Conservation (phyloP, 2,113 vertebrate genomes). For the Tenrec ecaudatus region DNA sequence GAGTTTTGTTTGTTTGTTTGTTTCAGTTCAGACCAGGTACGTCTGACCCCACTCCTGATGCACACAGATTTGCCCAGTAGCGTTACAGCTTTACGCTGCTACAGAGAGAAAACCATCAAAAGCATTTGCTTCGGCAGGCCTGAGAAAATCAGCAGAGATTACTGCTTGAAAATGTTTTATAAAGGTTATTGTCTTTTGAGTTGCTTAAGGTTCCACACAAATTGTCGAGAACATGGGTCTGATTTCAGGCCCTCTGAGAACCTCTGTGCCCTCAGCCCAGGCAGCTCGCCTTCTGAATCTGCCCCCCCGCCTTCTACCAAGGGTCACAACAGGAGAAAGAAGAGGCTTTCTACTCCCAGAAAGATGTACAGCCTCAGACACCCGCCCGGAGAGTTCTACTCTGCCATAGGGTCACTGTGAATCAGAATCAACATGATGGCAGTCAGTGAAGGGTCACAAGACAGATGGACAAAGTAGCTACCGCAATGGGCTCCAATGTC, state of each 20-base stretch:
- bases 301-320: background rate
- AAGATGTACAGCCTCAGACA: too few relatives aligned
- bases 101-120: background rate
- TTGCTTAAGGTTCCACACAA: background rate
- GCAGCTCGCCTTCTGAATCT: background rate
- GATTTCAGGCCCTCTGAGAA: background rate
- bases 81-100: background rate
- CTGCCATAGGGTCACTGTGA: too few relatives aligned
- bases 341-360: too few relatives aligned
- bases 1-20: too few relatives aligned
- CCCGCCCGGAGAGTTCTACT: too few relatives aligned
- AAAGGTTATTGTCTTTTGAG: background rate
- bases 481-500: too few relatives aligned
- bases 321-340: too few relatives aligned
- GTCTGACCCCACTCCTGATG: too few relatives aligned
- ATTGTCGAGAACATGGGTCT: background rate
- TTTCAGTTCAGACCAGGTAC: too few relatives aligned
- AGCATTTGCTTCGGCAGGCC: background rate
- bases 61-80: background rate
- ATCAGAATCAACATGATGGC: too few relatives aligned
- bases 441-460: too few relatives aligned
- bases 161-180: background rate
- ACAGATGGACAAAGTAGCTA: too few relatives aligned
- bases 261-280: background rate
- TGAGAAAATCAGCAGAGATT: background rate